Evolutionary conservation across 2,113 vertebrate species (phyloP), one percentile per base, ranked within the genome.

Genomic region (Halcyon senegalensis): DNA sequence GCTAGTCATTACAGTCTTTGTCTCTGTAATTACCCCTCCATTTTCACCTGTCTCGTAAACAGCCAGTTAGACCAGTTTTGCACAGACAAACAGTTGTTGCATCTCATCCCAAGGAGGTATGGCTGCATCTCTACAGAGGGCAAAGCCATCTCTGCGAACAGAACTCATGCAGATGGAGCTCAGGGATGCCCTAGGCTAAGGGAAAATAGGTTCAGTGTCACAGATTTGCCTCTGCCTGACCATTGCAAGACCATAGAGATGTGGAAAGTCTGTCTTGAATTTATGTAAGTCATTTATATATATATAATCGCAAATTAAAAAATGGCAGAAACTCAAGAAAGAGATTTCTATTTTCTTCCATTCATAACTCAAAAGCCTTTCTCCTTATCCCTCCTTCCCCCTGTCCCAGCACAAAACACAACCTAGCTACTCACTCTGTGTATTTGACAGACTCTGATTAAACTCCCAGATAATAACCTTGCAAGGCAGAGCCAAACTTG

Each of bases 381-480:
- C 30, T 81, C 16, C 56, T 16, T 10, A 11, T 50, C 33, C 60
- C 48, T 92, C n/a, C 76, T 84, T 68, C 48, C 30, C 25, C 30
- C 48, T 55, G 19, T 68, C 69, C 91, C 77, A 89, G 41, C 59
- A 91, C 68, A 80, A 95, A 94, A 91, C 5, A 31, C 46, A 70
- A n/a, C 51, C 79, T 66, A 64, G 70, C 67, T 77, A 56, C 85
- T 91, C 76, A 77, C 73, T 86, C 73, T 64, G 84, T 79, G 23
- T 43, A 73, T 91, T 75, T 91, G 87, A 73, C 48, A 76, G 83
- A 73, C 78, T 93, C 78, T 93, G 94, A 97, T 94, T 90, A 89
- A 96, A 88, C 73, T 88, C 83, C 51, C 58, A 73, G 89, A 96
- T 90, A 96, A 93, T 56, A 97, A 94, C 83, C 96, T 96, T 94